Base-by-base conservation (phyloP, 2,888 invertebrate genomes). In the Hymenopus coronatus region DNA sequence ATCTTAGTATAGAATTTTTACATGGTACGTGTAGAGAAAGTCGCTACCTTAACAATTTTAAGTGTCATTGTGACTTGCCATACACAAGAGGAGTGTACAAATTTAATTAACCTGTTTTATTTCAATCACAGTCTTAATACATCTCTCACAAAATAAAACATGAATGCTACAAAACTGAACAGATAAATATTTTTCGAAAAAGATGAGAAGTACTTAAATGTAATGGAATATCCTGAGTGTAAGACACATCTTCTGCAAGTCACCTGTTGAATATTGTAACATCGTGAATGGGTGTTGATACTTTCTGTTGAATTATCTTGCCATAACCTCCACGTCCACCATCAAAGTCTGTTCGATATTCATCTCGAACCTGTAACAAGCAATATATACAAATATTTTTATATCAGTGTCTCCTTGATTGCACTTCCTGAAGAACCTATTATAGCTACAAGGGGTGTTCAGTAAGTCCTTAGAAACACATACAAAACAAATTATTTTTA, bases 301-400 rank as follows among this genome's bases (percentile, higher is more conserved):
- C 95, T 94, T 98, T 98, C 92, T 97, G 97, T 90, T 97, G 97
- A 91, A 98, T 96, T 90, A 98, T 96, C 94, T 98, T 99, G 54
- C 99, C 99, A 94, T 99, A 99, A 28, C 99, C 99, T 87, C 99
- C 99, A 93, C 99, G 94, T 0, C 99, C 99, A 81, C 97, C 96
- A 93, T 99, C 99, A 94, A 96, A 99, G 93, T 99, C 99, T 90
- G 98, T 98, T 92, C 99, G 95, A 93, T 99, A 99, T 94, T 99
- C 99, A 93, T 99, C 99, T 92, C 99, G 96, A 6, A 99, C 98
- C 97, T 98, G 93, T 82, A 93, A 94, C 90, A 92, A 91, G 88
- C 40, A 90, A 87, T 70, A 81, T 12, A 4, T 30, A 4, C 4
- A 30, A 30, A 30, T 33, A 33, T 6, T 4, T 33, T 8, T 33